Percentiles rank a stretch among this genome's conserved stretches.
Evolutionary conservation across 2,888 invertebrate genomes (phyloP).

Genomic region (Mesopsocus fuscifrons): DNA sequence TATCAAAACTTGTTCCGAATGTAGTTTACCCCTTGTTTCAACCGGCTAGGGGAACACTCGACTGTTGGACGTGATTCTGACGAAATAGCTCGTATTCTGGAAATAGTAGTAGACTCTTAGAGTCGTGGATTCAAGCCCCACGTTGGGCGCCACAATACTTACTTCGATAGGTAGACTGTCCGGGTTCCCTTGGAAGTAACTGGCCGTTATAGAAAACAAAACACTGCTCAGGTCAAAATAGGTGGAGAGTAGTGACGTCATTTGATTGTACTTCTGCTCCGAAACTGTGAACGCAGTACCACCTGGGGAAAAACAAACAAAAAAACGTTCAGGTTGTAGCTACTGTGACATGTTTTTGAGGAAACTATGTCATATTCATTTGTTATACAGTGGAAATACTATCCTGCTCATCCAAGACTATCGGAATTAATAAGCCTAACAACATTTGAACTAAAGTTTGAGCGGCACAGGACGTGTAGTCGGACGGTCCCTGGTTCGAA

Average conservation of each 20-base stretch:
- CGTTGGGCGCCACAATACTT: slow-evolving; percentile 12
- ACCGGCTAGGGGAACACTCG: not conserved
- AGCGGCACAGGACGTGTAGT: no score
- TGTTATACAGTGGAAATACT: no score
- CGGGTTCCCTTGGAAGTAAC: slow-evolving; percentile 28
- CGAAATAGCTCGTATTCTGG: no score
- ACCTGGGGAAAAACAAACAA: slow-evolving; percentile 12
- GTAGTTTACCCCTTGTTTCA: no score
- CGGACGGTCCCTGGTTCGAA: no score
- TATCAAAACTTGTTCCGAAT: not conserved
- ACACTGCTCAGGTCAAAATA: slow-evolving; percentile 32
- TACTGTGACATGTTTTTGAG: no score
- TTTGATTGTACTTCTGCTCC: slow-evolving; percentile 32
- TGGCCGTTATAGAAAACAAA: slow-evolving; percentile 27
- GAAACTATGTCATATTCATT: not conserved
- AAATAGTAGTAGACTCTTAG: no score
- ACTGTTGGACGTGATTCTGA: not conserved
- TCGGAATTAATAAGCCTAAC: no score
- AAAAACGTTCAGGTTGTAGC: no score
- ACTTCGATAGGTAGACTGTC: slow-evolving; percentile 29
- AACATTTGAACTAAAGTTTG: no score
- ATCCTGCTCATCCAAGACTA: no score
- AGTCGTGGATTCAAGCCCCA: no score
- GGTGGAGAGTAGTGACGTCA: slow-evolving; percentile 29
- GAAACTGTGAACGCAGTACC: slow-evolving; percentile 30